Base-by-base conservation (phyloP, 1,140 invertebrate species). In the Leucophenga varia region DNA sequence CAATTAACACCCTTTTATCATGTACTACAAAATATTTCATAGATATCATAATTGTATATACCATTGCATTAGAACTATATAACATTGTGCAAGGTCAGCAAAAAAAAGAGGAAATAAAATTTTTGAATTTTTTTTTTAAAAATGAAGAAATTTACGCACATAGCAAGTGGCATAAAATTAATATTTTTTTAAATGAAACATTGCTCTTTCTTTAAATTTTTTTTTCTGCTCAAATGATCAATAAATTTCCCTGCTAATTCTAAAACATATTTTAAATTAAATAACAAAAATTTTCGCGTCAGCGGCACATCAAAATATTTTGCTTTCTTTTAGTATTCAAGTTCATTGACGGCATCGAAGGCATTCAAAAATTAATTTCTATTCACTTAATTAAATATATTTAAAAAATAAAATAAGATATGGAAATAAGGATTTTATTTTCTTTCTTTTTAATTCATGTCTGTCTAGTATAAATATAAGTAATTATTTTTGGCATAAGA, bases 361-460 rank as follows among this genome's bases (percentile, higher is more conserved):
- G 18, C 20, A 46, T 25, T 40, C 28, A n/a, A 17, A 40, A 43
- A 54, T 51, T 32, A 49, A 47, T 52, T 47, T 39, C 13, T 39
- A 9, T 47, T 31, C 20, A 42, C 14, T 49, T 54, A 22, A 48
- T 47, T 34, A 5, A n/a, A 34, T 54, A 61, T 61, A 50, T 59
- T 67, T 59, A 67, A 63, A 59, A 61, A 42, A 57, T 43, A 48
- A 35, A 44, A 38, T 44, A 47, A 55, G 40, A 49, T 54, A 59
- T 63, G 59, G 59, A 63, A 65, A 61, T 64, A 34, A 52, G 47
- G 10, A 10, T 6, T 25, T 25, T 25, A 10, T 6, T 25, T 25
- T 25, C 22, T 25, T 25, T 25, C 5, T 6, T 50, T 43, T 34
- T 34, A 14, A n/a, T n/a, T n/a, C n/a, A n/a, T n/a, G n/a, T n/a